Evolutionary conservation across 1,140 invertebrate species (phyloP).

Genomic region (Drosophila fuyamai): DNA sequence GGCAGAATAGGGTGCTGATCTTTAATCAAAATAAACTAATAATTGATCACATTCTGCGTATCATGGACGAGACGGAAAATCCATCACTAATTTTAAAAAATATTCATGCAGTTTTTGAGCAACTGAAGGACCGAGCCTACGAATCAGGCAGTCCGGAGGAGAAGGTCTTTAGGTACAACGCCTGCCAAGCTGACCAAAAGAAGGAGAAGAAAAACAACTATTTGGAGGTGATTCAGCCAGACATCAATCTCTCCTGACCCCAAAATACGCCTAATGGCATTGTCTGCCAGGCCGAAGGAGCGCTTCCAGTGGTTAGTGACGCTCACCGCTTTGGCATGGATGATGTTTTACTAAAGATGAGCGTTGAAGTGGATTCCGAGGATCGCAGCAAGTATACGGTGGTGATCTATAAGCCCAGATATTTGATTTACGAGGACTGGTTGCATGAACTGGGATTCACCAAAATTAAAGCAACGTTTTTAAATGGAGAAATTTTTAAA

Average conservation of each 20-base stretch:
- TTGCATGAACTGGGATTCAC: no score
- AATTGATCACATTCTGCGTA: background rate
- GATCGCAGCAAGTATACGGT: background rate
- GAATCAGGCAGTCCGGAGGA: background rate
- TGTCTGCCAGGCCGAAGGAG: background rate
- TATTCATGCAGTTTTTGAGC: background rate
- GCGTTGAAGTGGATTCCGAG: background rate
- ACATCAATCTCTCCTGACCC: background rate
- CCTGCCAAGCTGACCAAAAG: background rate
- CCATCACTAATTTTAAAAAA: background rate
- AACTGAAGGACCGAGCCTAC: background rate
- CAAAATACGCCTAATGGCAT: background rate
- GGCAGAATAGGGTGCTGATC: background rate
- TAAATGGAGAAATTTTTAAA: background rate
- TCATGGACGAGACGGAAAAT: background rate
- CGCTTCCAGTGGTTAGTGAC: background rate
- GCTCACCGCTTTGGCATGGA: background rate
- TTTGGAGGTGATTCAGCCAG: background rate
- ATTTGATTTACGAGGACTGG: no score
- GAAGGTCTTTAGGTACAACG: background rate
- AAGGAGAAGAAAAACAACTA: background rate
- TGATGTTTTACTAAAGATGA: background rate
- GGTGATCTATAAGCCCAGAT: background rate
- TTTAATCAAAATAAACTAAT: background rate
- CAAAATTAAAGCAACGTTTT: no score